Percentiles rank a stretch among this genome's conserved stretches.
Conservation (phyloP, 2,888 invertebrate genomes). For the Zaprionus lineosus region DNA sequence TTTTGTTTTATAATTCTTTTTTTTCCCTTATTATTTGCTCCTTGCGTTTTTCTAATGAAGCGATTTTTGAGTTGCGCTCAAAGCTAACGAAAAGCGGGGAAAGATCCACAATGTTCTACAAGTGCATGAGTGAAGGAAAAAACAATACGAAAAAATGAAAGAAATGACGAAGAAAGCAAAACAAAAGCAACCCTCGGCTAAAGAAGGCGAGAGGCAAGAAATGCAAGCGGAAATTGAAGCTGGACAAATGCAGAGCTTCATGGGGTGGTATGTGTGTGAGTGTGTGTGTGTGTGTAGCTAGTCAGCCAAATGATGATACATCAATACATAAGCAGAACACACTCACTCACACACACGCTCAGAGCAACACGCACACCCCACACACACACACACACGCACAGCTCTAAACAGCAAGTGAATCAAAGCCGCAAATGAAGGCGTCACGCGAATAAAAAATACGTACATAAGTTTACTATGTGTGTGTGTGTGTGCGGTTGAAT, state of each 20-base stretch:
- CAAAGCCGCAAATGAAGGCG: conserved; percentile 60
- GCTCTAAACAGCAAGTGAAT: conserved; percentile 50
- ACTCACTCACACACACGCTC: background rate
- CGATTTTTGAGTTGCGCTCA: conserved; percentile 59
- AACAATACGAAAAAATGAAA: conserved; percentile 2
- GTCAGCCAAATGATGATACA: conserved; percentile 25
- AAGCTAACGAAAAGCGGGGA: conserved; percentile 53
- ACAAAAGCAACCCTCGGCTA: background rate
- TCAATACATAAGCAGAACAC: conserved; percentile 20
- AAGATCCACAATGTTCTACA: conserved; percentile 33
- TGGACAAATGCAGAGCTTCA: conserved; percentile 1
- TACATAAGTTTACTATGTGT: background rate
- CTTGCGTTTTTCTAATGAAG: conserved; percentile 69
- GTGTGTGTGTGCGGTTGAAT: conserved; percentile 3
- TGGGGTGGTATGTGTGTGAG: conserved; percentile 11
- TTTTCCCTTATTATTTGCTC: background rate
- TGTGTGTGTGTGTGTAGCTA: conserved; percentile 8
- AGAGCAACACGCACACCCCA: conserved; percentile 1
- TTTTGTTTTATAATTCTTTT: background rate
- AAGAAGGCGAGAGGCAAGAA: conserved; percentile 2
- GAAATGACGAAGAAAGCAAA: background rate
- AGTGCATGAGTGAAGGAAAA: conserved; percentile 14
- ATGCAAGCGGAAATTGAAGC: conserved; percentile 3
- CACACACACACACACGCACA: background rate
- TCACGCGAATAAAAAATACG: conserved; percentile 40